Conservation (phyloP, 2,113 vertebrate genomes). For the Eleginops maclovinus region DNA sequence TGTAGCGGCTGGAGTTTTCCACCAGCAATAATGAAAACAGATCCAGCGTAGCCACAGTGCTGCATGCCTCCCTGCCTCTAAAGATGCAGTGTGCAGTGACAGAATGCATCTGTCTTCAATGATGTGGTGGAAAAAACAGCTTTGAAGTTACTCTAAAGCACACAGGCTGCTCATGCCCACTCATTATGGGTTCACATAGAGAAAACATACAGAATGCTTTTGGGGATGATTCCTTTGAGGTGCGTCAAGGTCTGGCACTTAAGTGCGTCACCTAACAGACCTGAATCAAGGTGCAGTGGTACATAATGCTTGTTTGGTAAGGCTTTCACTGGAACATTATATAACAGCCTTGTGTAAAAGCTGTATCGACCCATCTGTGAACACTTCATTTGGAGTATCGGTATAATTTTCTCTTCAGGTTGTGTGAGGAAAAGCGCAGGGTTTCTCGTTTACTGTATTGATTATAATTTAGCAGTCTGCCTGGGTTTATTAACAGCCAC, state of each 20-base stretch:
- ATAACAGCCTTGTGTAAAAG: neutral
- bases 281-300: neutral
- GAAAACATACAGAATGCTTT: slow-evolving; percentile 46
- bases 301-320: neutral
- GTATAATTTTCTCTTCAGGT: neutral
- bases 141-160: slow-evolving; percentile 28
- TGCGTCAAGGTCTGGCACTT: neutral
- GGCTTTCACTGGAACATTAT: neutral
- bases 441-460: slow-evolving; percentile 2
- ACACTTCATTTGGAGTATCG: slow-evolving; percentile 17
- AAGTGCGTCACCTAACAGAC: neutral
- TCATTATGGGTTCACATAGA: slow-evolving; percentile 45
- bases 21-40: slow-evolving; percentile 52
- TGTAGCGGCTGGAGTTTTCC: slow-evolving; percentile 75
- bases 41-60: slow-evolving; percentile 32
- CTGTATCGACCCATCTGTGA: neutral
- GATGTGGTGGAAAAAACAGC: slow-evolving; percentile 39
- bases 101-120: slow-evolving; percentile 33
- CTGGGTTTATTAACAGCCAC: neutral
- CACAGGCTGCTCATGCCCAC: slow-evolving; percentile 23
- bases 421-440: neutral
- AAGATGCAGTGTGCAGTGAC: slow-evolving; percentile 13
- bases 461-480: slow-evolving; percentile 8
- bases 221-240: neutral
- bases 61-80: slow-evolving; percentile 31